Base-by-base conservation (phyloP, 2,888 invertebrate species). In the Archips xylosteana region DNA sequence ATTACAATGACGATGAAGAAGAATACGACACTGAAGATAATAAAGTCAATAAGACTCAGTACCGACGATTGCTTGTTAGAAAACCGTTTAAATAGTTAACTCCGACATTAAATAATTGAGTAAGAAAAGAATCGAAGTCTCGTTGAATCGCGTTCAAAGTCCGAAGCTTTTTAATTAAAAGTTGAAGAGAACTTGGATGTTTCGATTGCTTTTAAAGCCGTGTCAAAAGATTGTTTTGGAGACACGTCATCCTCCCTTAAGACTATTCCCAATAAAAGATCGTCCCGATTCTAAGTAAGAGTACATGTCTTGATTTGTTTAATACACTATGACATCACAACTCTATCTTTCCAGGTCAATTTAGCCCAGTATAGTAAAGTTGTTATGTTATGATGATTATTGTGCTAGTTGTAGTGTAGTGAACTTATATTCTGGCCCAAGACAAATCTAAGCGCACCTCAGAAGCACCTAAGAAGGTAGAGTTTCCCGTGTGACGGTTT, bases 141-240 rank as follows among this genome's bases (percentile, higher is more conserved):
- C 13, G n/a, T 51, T 61, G n/a, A 32, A 61, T 60, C 59, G 66
- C n/a, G 32, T 66, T 66, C 42, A 42, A 42, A 57, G 57, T 62
- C 45, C 32, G 51, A 72, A 63, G 65, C 62, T 63, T 67, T 61
- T 72, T 62, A 63, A 72, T 72, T 68, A 72, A 62, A 68, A 72
- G 67, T 68, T 72, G 47, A 12, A 57, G 57, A 68, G 62, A 6
- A 49, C 45, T 72, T 62, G 10, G 67, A 42, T 72, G 45, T 67
- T 67, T 67, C 71, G 61, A 72, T 66, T 67, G 66, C 61, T 67
- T 67, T 72, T 47, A 54, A 67, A 72, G 23, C 54, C 36, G 39
- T 54, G 10, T 61, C 32, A 13, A 39, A 9, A 36, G 54, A 15
- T 39, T 51, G 36, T 51, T 15, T n/a, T 36, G 4, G 34, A 36